Conservation (phyloP, 2,888 invertebrate genomes). For the Cremastinae sp. region DNA sequence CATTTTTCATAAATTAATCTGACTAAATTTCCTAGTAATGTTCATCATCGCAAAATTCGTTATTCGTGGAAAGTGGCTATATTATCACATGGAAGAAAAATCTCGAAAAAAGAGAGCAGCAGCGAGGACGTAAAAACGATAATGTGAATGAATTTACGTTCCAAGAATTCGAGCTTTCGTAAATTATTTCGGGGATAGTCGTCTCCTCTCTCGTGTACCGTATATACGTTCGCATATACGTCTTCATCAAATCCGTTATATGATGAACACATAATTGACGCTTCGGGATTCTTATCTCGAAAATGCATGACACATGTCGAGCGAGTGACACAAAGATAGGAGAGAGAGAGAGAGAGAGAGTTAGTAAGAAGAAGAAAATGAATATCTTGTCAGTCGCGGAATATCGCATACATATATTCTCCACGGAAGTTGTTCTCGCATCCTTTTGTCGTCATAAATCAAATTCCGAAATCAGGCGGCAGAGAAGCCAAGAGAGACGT, state of each 20-base stretch:
- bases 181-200: slow-evolving; percentile 63
- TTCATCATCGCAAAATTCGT: too few relatives aligned
- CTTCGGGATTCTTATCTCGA: slow-evolving; percentile 19
- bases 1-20: too few relatives aligned
- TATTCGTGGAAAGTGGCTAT: too few relatives aligned
- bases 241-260: slow-evolving; percentile 70
- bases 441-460: slow-evolving; percentile 71
- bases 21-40: too few relatives aligned
- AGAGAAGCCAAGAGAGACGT: slow-evolving; percentile 56
- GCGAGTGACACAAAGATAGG: slow-evolving; percentile 37
- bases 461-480: slow-evolving; percentile 71
- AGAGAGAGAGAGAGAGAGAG: slow-evolving; percentile 41
- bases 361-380: slow-evolving; percentile 18
- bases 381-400: slow-evolving; percentile 29
- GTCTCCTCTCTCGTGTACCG: too few relatives aligned
- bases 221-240: slow-evolving; percentile 65
- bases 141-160: slow-evolving; percentile 13
- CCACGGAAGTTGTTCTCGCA: slow-evolving; percentile 38
- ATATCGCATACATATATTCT: slow-evolving; percentile 45
- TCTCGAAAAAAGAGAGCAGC: not conserved
- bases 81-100: too few relatives aligned
- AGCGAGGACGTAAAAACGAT: slow-evolving; percentile 32
- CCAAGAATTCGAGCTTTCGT: slow-evolving; percentile 43
- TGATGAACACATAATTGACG: slow-evolving; percentile 37
- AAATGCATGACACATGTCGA: slow-evolving; percentile 52